phyloP scores from a whole-genome alignment of 2,797 vertebrate genomes.

The Sebastes hubbsi region DNA sequence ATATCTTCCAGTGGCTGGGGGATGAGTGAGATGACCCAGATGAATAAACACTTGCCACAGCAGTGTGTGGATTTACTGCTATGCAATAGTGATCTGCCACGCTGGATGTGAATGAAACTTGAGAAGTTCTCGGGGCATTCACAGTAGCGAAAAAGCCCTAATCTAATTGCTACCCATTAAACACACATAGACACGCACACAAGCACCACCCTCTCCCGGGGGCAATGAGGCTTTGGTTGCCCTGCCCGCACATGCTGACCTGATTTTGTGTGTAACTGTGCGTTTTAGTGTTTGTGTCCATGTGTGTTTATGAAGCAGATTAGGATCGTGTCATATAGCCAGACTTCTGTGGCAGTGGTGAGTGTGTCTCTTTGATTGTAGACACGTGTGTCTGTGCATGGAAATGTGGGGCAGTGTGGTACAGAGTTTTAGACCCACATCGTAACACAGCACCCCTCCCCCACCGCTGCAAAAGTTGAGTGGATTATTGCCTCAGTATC shows the following conservation, averaged over 20 bases:
- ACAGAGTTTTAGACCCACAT: slow-evolving; percentile 32
- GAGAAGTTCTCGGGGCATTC: slow-evolving; percentile 31
- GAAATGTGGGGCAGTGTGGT: slow-evolving; percentile 62
- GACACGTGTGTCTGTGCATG: slow-evolving; percentile 41
- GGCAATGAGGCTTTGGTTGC: slow-evolving; percentile 72
- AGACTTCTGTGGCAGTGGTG: slow-evolving; percentile 15
- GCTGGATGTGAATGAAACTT: slow-evolving; percentile 53
- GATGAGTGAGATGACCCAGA: slow-evolving; percentile 45
- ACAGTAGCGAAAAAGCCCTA: slow-evolving; percentile 16
- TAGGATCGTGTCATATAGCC: slow-evolving; percentile 50
- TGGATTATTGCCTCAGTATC: slow-evolving; percentile 44
- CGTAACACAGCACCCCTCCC: slow-evolving; percentile 24
- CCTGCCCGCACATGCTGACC: slow-evolving; percentile 70
- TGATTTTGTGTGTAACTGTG: slow-evolving; percentile 64
- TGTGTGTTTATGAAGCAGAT: slow-evolving; percentile 68
- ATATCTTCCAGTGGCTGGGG: slow-evolving; percentile 1
- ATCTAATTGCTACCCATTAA: slow-evolving; percentile 53
- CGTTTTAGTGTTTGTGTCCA: slow-evolving; percentile 40
- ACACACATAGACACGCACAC: slow-evolving; percentile 32
- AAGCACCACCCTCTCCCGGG: slow-evolving; percentile 39
- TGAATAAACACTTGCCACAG: slow-evolving; percentile 21
- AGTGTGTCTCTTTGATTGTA: slow-evolving; percentile 49
- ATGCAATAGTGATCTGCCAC: not conserved
- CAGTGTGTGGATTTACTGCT: slow-evolving; percentile 16
- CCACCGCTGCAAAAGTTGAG: slow-evolving; percentile 23